Base-by-base conservation (phyloP, 2,113 vertebrate species). In the Numenius arquata region DNA sequence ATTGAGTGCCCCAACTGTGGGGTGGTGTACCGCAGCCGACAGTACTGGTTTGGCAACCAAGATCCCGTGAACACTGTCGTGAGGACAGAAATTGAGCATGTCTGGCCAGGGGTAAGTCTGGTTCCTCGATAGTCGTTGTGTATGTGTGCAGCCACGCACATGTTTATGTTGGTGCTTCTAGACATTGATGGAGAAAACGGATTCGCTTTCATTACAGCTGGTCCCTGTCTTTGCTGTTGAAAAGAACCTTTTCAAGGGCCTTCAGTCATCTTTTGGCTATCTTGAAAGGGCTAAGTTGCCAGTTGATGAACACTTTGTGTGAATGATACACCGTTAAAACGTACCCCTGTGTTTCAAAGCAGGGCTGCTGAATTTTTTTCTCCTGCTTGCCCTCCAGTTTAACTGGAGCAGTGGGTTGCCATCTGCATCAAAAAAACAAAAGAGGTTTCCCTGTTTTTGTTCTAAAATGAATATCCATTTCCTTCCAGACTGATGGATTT, bases 1-100 rank as follows among this genome's bases (percentile, higher is more conserved):
- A 99, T 99, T 1, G 99, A 99, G 93, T 99, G 99, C 93, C 99
- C 99, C 52, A 99, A 99, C 97, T 99, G 99, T 8, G 98, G 98
- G 6, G 99, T 99, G 95, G 99, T 99, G 96, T 99, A 99, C 95
- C 97, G 99, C 83, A 99, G 99, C 97, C 98, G 99, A 27, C 99
- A 99, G 96, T 99, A 99, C 97, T 99, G 99, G 99, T 99, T 99
- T 96, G 99, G 99, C 67, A 99, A 99, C 98, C 99, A 99, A 91
- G 99, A 99, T 95, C 99, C 99, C n/a, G 99, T 99, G 94, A 99
- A 99, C 96, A 99, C 99, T 1, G 99, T 99, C 85, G 99, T 99
- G 91, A 98, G 99, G 89, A 99, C 99, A 30, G 99, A 99, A 97
- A 99, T 99, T 92, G 99, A 99, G 85, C 99, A 99, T 8, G 99